Evolutionary conservation across 2,888 invertebrate genomes (phyloP), one percentile per base, ranked within the genome.

Genomic region (Mimumesa dahlbomi): DNA sequence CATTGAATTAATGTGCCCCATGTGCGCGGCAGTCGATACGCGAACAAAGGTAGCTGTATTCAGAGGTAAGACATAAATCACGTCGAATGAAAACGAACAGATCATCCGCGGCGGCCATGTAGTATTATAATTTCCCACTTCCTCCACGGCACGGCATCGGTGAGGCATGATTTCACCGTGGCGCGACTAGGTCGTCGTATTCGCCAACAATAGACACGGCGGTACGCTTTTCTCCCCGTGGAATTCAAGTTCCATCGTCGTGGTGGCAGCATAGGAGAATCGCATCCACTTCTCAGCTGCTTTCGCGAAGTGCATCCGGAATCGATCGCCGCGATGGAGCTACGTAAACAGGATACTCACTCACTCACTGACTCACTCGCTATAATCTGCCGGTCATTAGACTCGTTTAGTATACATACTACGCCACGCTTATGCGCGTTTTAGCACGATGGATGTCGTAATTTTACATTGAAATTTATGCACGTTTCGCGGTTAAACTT

Each of bases 221-320:
- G 42, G 56, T 54, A 65, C 58, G 71, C 73, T 70, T 79, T 79
- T 64, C 80, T 69, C 78, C 68, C 49, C 31, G 45, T 71, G 74
- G 77, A 79, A 79, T 79, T 77, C 74, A 52, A 79, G 69, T 58
- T 71, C 63, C 66, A 66, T 64, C 46, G 29, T 16, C 40, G 58
- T 50, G n/a, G n/a, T 19, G 16, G 46, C 25, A 43, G 38, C 57
- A n/a, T n/a, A 58, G 50, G 56, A 43, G 63, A 62, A 73, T 69
- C 62, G 61, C 66, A 74, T 78, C 78, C 58, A 53, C 73, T 73
- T 66, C 62, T 61, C 64, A 46, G 25, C 74, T 79, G 79, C 82
- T 86, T 85, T 86, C 83, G 81, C 84, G 74, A 65, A 53, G 72
- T 71, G 79, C 75, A 84, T 84, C 82, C 84, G 82, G 83, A 83